A percentile compares a stretch with the other conserved stretches of the same genome.
Conservation (phyloP, 1,140 invertebrate genomes). For the Galleria mellonella region DNA sequence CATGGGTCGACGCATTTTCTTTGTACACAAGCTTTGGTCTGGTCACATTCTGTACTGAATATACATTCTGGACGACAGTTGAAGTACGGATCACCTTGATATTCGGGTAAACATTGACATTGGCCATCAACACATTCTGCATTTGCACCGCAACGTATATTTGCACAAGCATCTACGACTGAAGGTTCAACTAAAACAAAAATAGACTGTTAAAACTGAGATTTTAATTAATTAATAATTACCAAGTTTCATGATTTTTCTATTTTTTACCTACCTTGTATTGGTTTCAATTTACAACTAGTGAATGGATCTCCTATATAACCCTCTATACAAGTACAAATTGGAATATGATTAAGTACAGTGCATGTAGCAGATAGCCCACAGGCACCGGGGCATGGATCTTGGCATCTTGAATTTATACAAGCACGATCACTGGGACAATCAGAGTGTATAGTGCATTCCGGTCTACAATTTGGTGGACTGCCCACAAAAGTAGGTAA, state of each 20-base stretch:
- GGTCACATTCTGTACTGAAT: slow-evolving; percentile 86
- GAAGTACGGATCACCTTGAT: slow-evolving; percentile 79
- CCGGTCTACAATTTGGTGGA: slow-evolving; percentile 82
- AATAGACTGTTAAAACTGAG: not conserved
- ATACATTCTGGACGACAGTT: slow-evolving; percentile 88
- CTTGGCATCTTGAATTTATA: slow-evolving; percentile 79
- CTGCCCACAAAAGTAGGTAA: slow-evolving; percentile 78
- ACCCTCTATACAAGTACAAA: slow-evolving; percentile 79
- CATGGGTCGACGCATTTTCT: slow-evolving; percentile 85
- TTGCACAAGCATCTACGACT: slow-evolving; percentile 75
- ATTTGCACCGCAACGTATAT: slow-evolving; percentile 85
- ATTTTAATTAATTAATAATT: not conserved
- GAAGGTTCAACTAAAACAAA: slow-evolving; percentile 67
- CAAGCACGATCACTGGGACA: slow-evolving; percentile 78
- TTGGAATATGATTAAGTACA: slow-evolving; percentile 79
- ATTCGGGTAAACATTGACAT: slow-evolving; percentile 79
- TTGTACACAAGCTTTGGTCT: slow-evolving; percentile 83
- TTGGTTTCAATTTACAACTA: slow-evolving; percentile 76
- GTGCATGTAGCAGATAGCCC: slow-evolving; percentile 78
- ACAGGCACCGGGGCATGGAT: slow-evolving; percentile 85
- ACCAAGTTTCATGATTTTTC: not conserved
- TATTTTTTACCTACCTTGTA: slow-evolving; percentile 66
- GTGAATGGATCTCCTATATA: slow-evolving; percentile 83
- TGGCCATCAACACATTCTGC: slow-evolving; percentile 82
- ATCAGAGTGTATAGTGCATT: slow-evolving; percentile 80